Conservation (phyloP, 1,140 invertebrate genomes). For the Amphibalanus amphitrite region DNA sequence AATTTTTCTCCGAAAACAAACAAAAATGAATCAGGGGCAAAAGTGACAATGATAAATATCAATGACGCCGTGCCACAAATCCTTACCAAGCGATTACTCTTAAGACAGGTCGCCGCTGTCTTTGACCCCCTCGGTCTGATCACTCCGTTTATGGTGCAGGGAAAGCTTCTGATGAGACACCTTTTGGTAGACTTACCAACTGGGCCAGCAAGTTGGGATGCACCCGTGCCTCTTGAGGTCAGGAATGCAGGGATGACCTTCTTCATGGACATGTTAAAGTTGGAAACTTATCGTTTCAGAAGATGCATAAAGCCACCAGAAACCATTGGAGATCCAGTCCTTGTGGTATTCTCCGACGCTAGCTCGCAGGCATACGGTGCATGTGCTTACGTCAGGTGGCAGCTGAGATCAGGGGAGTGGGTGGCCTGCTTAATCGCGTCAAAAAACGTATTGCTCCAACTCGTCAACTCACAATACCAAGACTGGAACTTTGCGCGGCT, state of each 20-base stretch:
- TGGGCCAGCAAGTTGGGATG: constrained; percentile 3
- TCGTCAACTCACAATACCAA: constrained; percentile 8
- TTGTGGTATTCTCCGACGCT: constrained; percentile 6
- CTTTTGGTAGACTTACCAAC: neutral
- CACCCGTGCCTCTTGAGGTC: constrained; percentile 4
- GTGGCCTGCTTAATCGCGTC: neutral
- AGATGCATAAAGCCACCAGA: constrained; percentile 7
- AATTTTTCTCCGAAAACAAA: neutral
- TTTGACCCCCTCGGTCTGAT: constrained; percentile 8
- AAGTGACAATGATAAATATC: neutral
- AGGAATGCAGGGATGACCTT: neutral
- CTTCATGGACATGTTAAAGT: constrained; percentile 7
- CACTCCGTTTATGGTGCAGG: constrained; percentile 10
- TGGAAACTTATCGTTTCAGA: neutral
- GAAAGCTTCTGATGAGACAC: constrained; percentile 11
- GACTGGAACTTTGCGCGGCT: constrained; percentile 8
- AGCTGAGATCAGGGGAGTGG: neutral
- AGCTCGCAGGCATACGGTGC: constrained; percentile 2
- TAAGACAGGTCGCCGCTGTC: constrained; percentile 9
- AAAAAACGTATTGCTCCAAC: constrained; percentile 9
- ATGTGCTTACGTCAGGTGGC: constrained; percentile 7
- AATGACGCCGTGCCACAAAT: too few species aligned
- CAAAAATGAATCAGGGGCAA: neutral
- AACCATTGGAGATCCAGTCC: constrained; percentile 4
- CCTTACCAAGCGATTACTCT: neutral